Conservation (phyloP, 2,888 invertebrate species). For the Eucera pruinosa region DNA sequence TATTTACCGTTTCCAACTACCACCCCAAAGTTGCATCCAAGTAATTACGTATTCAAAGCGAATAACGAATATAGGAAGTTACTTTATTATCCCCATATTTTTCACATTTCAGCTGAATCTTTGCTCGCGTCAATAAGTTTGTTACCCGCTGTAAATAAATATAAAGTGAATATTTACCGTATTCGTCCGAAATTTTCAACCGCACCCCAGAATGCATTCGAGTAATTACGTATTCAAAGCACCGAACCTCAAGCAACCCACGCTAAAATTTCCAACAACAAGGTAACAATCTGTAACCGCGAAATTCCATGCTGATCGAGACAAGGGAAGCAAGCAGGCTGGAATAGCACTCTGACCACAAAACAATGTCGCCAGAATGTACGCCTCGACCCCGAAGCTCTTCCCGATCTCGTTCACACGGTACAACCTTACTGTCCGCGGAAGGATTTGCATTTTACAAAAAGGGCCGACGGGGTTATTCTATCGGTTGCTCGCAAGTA, state of each 20-base stretch:
- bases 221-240: too few relatives aligned
- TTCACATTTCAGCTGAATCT: too few relatives aligned
- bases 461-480: constrained; percentile 50
- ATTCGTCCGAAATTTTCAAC: too few relatives aligned
- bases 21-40: too few relatives aligned
- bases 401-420: constrained; percentile 66
- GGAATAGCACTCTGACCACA: constrained; percentile 49
- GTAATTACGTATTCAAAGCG: too few relatives aligned
- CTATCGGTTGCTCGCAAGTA: constrained; percentile 39
- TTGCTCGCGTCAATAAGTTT: too few relatives aligned
- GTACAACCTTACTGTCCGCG: constrained; percentile 50
- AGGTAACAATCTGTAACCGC: constrained; percentile 37
- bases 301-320: constrained; percentile 31
- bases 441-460: constrained; percentile 69
- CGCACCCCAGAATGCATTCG: too few relatives aligned
- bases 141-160: too few relatives aligned
- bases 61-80: too few relatives aligned
- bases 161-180: too few relatives aligned
- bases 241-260: not conserved
- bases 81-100: too few relatives aligned
- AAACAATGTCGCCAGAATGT: constrained; percentile 54
- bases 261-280: not conserved
- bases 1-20: too few relatives aligned
- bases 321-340: constrained; percentile 15
- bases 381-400: constrained; percentile 40